These are phyloP conservation scores for Sebastes baramenuke DNA, from an alignment of 2,797 vertebrate genomes.

Conservation along the genomic window DNA sequence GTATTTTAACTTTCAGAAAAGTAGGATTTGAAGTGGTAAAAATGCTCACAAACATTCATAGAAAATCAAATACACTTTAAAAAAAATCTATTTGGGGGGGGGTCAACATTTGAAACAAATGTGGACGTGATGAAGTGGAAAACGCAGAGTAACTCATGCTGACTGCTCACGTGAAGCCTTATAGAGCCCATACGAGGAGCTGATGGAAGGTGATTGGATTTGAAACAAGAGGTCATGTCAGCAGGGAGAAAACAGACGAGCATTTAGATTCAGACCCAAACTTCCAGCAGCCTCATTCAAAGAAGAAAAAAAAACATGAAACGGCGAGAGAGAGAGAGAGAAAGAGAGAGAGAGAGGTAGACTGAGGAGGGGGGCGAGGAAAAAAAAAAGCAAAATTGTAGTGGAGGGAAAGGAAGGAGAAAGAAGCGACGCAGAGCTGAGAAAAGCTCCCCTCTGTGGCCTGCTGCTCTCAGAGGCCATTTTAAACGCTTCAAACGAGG, in stretches of 20 bases:
- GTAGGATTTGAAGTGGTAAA: neutral
- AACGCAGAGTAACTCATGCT: neutral
- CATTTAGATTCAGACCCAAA: slow-evolving; percentile 26
- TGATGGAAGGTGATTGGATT: slow-evolving; percentile 17
- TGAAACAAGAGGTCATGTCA: slow-evolving; percentile 45
- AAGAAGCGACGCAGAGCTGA: slow-evolving; percentile 11
- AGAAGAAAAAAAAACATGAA: slow-evolving; percentile 7
- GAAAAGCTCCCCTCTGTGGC: slow-evolving; percentile 52
- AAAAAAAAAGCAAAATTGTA: slow-evolving; percentile 16
- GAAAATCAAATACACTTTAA: neutral
- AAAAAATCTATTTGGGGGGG: neutral
- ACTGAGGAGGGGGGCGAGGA: neutral
- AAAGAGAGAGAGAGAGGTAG: neutral
- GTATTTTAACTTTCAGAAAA: slow-evolving; percentile 12
- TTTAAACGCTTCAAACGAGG: slow-evolving; percentile 62
- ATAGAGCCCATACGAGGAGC: neutral
- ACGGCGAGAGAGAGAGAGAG: neutral
- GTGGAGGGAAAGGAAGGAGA: slow-evolving; percentile 25
- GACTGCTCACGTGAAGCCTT: neutral
- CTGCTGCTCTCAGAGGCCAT: slow-evolving; percentile 68
- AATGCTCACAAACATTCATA: neutral
- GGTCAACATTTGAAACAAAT: neutral
- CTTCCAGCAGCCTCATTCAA: slow-evolving; percentile 12
- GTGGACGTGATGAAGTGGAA: neutral
- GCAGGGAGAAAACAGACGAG: slow-evolving; percentile 10